Percentiles rank a stretch among this genome's conserved stretches.
These are phyloP conservation scores for Rhopalosiphum nymphaeae DNA, from an alignment of 2,888 invertebrate species.

Conservation along the genomic window DNA sequence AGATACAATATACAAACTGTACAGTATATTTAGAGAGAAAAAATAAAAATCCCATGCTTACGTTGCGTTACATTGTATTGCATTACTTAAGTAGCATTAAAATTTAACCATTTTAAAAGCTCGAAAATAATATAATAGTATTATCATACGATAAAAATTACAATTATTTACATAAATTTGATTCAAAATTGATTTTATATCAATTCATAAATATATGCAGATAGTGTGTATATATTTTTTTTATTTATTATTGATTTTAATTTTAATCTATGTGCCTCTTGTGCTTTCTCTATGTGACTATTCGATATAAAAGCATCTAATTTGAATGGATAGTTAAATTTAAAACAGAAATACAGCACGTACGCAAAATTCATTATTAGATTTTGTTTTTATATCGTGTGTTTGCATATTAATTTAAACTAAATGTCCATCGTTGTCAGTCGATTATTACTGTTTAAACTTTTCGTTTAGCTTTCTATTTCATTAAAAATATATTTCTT, in stretches of 20 bases:
- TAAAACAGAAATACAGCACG: background rate
- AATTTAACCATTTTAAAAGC: background rate
- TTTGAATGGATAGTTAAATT: background rate
- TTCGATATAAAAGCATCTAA: background rate
- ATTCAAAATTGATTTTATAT: background rate
- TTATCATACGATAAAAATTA: background rate
- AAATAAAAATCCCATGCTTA: background rate
- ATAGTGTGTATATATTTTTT: background rate
- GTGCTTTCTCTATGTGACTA: background rate
- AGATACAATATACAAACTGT: background rate
- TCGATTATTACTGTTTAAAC: background rate
- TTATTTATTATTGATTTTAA: background rate
- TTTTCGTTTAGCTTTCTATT: background rate
- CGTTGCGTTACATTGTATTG: background rate
- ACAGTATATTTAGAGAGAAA: background rate
- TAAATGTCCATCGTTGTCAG: background rate
- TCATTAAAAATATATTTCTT: background rate
- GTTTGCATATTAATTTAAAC: background rate
- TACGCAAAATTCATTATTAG: background rate
- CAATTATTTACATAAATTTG: background rate
- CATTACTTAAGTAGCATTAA: background rate
- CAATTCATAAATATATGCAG: background rate
- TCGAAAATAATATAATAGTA: background rate
- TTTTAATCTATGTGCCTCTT: background rate
- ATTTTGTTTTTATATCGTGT: background rate